Percentiles rank a stretch among this genome's conserved stretches.
Evolutionary conservation across 2,888 invertebrate genomes (phyloP).

Genomic region (Melangyna quadrimaculata): DNA sequence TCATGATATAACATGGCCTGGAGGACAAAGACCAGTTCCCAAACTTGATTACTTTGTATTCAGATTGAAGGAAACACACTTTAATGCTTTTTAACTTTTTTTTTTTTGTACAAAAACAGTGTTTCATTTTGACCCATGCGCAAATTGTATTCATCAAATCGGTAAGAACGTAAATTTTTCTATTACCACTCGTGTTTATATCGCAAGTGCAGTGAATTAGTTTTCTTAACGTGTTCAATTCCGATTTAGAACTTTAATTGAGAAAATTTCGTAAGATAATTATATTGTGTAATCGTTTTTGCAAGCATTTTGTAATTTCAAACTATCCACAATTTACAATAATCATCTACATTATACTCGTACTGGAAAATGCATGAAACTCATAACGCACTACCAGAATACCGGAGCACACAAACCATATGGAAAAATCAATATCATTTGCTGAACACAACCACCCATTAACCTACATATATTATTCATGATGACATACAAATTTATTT

Average conservation of each 20-base stretch:
- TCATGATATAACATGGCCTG: background rate
- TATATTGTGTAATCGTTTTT: background rate
- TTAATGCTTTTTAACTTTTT: no score
- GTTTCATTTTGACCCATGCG: background rate
- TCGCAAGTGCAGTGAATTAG: background rate
- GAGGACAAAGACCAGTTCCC: no score
- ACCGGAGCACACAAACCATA: slow-evolving; percentile 23
- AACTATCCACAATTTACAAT: background rate
- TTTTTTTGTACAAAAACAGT: no score
- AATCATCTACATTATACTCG: background rate
- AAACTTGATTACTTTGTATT: background rate
- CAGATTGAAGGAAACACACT: background rate
- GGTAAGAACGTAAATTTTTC: background rate
- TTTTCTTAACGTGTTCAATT: background rate
- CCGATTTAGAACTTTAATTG: background rate
- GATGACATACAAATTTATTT: background rate
- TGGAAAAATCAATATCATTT: slow-evolving; percentile 52
- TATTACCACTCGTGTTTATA: background rate
- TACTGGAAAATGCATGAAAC: background rate
- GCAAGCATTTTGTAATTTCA: background rate
- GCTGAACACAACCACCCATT: slow-evolving; percentile 43
- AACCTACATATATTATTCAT: slow-evolving; percentile 33
- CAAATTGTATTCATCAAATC: background rate
- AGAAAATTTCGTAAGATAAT: slow-evolving; percentile 15
- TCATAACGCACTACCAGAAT: background rate